Percentiles rank a stretch among this genome's conserved stretches.
Evolutionary conservation across 2,888 invertebrate species (phyloP).

Genomic region (Colletes collaris): DNA sequence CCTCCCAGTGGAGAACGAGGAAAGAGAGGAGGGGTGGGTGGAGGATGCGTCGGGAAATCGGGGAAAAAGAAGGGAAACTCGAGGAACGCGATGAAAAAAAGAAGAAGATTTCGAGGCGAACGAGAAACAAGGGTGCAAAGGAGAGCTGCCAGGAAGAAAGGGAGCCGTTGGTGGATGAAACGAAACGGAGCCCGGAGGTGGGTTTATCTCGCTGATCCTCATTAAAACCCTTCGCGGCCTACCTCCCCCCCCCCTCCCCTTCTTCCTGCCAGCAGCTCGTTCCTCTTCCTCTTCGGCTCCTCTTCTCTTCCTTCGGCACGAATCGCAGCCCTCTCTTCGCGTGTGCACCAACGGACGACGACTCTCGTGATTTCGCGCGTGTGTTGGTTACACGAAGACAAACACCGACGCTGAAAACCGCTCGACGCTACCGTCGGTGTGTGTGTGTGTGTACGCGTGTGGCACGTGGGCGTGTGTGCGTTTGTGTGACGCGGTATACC

Average conservation of each 20-base stretch:
- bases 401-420: constrained; percentile 33
- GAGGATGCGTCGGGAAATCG: constrained; percentile 5
- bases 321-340: constrained; percentile 51
- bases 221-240: constrained; percentile 77
- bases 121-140: constrained; percentile 36
- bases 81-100: constrained; percentile 31
- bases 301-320: constrained; percentile 63
- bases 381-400: constrained; percentile 55
- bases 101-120: constrained; percentile 23
- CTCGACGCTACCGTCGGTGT: constrained; percentile 7
- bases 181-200: constrained; percentile 57
- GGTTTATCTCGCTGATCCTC: constrained; percentile 81
- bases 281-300: constrained; percentile 58
- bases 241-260: constrained; percentile 47
- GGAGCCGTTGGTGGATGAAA: constrained; percentile 37
- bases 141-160: constrained; percentile 16
- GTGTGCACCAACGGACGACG: constrained; percentile 25
- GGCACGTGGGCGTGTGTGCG: constrained; percentile 13
- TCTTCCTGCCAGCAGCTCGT: constrained; percentile 65
- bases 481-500: constrained; percentile 45
- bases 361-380: constrained; percentile 13
- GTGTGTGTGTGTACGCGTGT: constrained; percentile 13
- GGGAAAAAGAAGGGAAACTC: constrained; percentile 18
- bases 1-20: neutral
- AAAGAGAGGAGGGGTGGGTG: neutral